phyloP scores from a whole-genome alignment of 2,888 invertebrate genomes.

The Lasius platythorax region DNA sequence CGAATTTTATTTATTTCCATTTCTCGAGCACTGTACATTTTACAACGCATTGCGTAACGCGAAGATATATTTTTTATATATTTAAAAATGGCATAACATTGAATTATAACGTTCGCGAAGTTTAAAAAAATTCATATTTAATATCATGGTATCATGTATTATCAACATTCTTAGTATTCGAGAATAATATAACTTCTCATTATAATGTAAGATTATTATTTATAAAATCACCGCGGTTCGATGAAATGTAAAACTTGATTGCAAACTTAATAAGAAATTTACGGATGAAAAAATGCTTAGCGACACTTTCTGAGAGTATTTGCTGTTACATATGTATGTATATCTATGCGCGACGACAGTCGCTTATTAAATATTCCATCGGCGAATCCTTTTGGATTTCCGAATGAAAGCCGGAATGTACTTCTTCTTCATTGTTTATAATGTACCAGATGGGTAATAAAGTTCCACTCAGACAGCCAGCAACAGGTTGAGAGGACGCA shows the following conservation, averaged over 20 bases:
- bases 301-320: neutral
- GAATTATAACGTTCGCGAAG: neutral
- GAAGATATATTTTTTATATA: neutral
- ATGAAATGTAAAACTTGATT: neutral
- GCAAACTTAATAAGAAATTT: neutral
- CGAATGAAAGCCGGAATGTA: neutral
- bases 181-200: neutral
- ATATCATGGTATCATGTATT: neutral
- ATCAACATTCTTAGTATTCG: neutral
- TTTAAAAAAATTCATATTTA: neutral
- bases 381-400: conserved; percentile 4
- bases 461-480: too few relatives aligned
- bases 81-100: neutral
- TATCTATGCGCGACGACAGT: neutral
- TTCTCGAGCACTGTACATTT: neutral
- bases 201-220: neutral
- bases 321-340: neutral
- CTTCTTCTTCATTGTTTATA: too few relatives aligned
- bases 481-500: too few relatives aligned
- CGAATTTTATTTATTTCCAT: neutral
- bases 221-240: neutral
- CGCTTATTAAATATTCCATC: conserved; percentile 8
- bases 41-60: neutral
- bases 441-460: too few relatives aligned
- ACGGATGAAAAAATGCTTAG: neutral